phyloP scores from a whole-genome alignment of 1,140 invertebrate genomes.

The Arion vulgaris region DNA sequence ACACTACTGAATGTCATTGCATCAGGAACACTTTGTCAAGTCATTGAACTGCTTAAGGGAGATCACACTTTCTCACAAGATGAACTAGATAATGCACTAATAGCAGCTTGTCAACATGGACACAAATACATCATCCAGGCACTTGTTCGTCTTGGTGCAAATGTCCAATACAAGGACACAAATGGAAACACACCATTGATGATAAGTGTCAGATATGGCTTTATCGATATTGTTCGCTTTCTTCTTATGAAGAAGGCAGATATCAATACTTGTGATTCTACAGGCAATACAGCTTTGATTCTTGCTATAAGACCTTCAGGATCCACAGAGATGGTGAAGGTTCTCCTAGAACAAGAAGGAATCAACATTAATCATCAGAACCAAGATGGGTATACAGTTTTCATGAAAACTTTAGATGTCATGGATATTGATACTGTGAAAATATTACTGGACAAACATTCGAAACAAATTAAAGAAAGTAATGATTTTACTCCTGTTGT shows the following conservation, averaged over 20 bases:
- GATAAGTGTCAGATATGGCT: background rate
- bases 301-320: background rate
- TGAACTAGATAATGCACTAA: background rate
- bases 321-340: background rate
- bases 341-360: background rate
- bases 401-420: background rate
- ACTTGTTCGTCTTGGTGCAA: background rate
- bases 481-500: too few relatives aligned
- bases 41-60: background rate
- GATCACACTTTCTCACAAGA: background rate
- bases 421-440: background rate
- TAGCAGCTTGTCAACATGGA: background rate
- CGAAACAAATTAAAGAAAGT: too few relatives aligned
- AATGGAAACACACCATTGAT: slow-evolving; percentile 6
- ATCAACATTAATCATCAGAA: background rate
- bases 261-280: background rate
- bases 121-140: background rate
- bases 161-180: background rate
- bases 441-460: background rate
- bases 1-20: background rate
- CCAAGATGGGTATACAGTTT: background rate
- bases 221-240: background rate
- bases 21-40: too few relatives aligned
- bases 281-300: background rate
- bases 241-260: background rate